phyloP scores from a whole-genome alignment of 2,797 vertebrate species.

The Tamandua tetradactyla region DNA sequence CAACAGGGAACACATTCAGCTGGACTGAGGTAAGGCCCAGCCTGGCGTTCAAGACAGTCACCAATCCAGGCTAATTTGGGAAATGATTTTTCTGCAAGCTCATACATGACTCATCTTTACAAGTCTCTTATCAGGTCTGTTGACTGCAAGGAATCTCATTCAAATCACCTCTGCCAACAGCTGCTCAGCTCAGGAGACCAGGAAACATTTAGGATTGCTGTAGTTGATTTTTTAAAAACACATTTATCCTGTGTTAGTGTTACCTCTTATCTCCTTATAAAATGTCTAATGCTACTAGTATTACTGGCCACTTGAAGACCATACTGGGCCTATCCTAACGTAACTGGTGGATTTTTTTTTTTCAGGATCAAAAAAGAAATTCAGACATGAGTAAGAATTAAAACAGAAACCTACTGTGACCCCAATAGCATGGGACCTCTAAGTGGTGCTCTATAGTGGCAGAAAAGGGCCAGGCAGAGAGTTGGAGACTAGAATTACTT shows the following conservation, averaged over 20 bases:
- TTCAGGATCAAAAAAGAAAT: background rate
- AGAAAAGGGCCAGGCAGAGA: background rate
- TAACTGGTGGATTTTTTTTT: background rate
- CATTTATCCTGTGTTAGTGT: background rate
- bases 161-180: slow-evolving; percentile 50
- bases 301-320: background rate
- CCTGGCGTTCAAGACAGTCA: background rate
- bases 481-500: fast-evolving
- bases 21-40: slow-evolving; percentile 7
- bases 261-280: background rate
- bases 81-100: slow-evolving; percentile 70
- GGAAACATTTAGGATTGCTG: background rate
- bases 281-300: fast-evolving
- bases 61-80: slow-evolving; percentile 41
- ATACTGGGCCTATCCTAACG: background rate
- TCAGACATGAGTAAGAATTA: background rate
- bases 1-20: slow-evolving; percentile 18
- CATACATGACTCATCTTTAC: slow-evolving; percentile 69
- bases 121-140: slow-evolving; percentile 42
- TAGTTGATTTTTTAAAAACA: background rate
- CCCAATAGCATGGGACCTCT: background rate
- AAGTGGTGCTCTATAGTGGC: background rate
- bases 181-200: slow-evolving; percentile 14
- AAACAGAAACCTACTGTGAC: background rate
- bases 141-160: slow-evolving; percentile 59